Evolutionary conservation across 2,113 vertebrate species (phyloP), one percentile per base, ranked within the genome.

Genomic region (Meriones unguiculatus): DNA sequence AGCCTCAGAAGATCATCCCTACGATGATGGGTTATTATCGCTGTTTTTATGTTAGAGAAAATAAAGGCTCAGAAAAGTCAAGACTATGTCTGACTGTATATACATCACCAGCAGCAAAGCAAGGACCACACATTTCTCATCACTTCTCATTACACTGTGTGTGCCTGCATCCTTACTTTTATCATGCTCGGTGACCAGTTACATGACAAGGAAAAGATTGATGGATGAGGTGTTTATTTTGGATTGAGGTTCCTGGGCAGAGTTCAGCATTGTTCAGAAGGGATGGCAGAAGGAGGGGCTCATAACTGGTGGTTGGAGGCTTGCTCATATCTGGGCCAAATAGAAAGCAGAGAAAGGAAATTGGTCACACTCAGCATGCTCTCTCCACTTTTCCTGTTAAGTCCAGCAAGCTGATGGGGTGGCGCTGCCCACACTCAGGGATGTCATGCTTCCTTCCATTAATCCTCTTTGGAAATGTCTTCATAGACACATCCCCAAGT

Each of bases 41-140:
- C 25, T 94, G 1, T 78, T 94, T 46, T 82, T 93, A 78, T 4
- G 89, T 17, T 90, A 72, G 59, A 90, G 81, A 76, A 90, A 81
- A 69, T 67, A 93, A 90, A 89, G 14, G 3, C 67, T 96, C 62
- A 94, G 59, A 91, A 85, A 86, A 41, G 46, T 57, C 28, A 88
- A 50, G 35, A 13, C 30, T 87, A 69, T 30, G 88, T 90, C 90
- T 52, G 50, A 10, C 67, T 24, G 62, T 35, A 73, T 8, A 72
- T 1, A 77, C 2, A 13, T 90, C 57, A 30, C 12, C 57, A 86
- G 38, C 38, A 92, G 15, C 57, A 76, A 57, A 93, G n/a, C n/a
- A 62, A 62, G 38, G 54, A 54, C 54, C 54, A 90, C 24, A 30
- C 4, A 3, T 73, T 67, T 69, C 67, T 75, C 7, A 25, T 18